Base-by-base conservation (phyloP, 64 coral and sea anemone genomes). In the Stichodactyla mertensii region DNA sequence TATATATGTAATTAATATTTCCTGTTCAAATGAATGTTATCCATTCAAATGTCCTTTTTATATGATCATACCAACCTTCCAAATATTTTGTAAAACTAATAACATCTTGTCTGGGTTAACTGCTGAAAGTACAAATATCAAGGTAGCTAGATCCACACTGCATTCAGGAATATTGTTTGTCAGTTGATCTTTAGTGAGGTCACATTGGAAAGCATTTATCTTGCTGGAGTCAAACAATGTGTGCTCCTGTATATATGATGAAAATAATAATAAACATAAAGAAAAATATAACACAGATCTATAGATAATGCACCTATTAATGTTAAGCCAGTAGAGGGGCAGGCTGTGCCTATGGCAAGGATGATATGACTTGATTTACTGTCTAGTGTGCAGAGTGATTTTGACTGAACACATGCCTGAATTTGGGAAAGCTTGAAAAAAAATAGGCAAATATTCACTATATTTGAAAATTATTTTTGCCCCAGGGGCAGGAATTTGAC, bases 101-200 rank as follows among this genome's bases (percentile, higher is more conserved):
- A 87, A 26, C 97, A 99, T 99, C 90, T 99, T 99, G 4, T 91
- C 86, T 66, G 97, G 97, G 66, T 90, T 88, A 55, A 99, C 78
- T 78, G 93, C 93, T 57, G 97, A 99, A 53, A 99, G 87, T 1
- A 99, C 97, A 87, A 99, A 99, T 61, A 99, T 94, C 64, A 99
- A 86, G 77, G 97, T 99, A 20, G 87, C 93, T 89, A 99, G 92
- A 59, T 99, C 86, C 23, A 99, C 93, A 88, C 88, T 95, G 55
- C 79, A 74, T 70, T 90, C 64, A 52, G 15, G 56, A 57, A 99
- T 57, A 66, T 99, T 89, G 61, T 86, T 78, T 51, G 82, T 85
- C 52, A 99, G 84, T 56, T 92, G 59, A 71, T 99, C 93, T 18
- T 86, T 55, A 88, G 97, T 99, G 20, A 99, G 78, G 53, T 99